Percentiles rank a stretch among this genome's conserved stretches.
phyloP scores from a whole-genome alignment of 2,888 invertebrate species.

The Ornithoptera priamus region DNA sequence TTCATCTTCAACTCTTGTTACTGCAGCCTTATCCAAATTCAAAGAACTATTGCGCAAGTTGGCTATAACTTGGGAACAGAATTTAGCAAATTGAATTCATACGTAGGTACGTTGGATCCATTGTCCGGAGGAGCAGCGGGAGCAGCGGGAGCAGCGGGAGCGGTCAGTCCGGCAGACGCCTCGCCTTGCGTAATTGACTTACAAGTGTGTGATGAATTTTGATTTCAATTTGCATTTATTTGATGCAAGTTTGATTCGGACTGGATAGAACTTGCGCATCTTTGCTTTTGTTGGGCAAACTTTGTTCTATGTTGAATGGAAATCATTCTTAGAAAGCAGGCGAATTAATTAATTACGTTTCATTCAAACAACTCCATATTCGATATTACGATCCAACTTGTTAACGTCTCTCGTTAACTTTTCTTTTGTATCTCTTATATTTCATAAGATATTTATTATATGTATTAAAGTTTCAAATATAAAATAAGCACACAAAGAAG shows the following conservation, averaged over 20 bases:
- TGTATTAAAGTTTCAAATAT: too few species aligned
- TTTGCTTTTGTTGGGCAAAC: conserved; percentile 16
- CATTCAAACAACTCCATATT: not conserved
- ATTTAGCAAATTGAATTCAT: conserved; percentile 42
- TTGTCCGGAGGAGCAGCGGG: conserved; percentile 33
- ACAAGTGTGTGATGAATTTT: conserved; percentile 43
- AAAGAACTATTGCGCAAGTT: conserved; percentile 30
- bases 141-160: conserved; percentile 17
- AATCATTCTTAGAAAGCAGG: not conserved
- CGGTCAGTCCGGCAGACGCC: conserved; percentile 33
- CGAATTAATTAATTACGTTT: not conserved
- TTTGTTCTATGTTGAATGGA: not conserved
- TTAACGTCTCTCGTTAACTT: too few species aligned
- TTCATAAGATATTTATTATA: too few species aligned
- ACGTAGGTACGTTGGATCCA: conserved; percentile 35
- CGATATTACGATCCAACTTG: not conserved
- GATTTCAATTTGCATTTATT: conserved; percentile 38
- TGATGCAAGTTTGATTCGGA: conserved; percentile 12
- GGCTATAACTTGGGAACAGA: conserved; percentile 30
- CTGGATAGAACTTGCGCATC: conserved; percentile 12
- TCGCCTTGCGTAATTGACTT: conserved; percentile 40
- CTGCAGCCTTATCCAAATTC: conserved; percentile 22
- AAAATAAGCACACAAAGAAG: too few species aligned
- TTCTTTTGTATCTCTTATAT: too few species aligned
- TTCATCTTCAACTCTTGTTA: conserved; percentile 23